Percentiles rank a stretch among this genome's conserved stretches.
Evolutionary conservation across 2,888 invertebrate genomes (phyloP).

Genomic region (Agrilus cyanescens): DNA sequence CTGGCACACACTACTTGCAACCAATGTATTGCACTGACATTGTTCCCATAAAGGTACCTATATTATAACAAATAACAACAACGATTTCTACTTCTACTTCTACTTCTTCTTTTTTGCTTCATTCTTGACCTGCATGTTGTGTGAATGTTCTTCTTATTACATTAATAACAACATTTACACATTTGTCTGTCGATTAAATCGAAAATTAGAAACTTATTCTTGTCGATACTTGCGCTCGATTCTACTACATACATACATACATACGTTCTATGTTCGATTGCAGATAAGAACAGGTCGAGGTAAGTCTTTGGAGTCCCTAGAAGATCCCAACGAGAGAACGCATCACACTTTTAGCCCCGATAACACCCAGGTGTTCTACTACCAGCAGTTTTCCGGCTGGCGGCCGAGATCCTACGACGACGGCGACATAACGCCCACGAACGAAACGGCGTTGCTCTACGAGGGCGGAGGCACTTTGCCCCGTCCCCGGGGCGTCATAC

Average conservation of each 20-base stretch:
- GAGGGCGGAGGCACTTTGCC: conserved; percentile 80
- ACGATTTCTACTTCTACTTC: background rate
- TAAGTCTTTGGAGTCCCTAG: conserved; percentile 74
- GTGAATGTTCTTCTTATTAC: too few relatives aligned
- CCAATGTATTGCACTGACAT: conserved; percentile 39
- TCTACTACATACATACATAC: conserved; percentile 5
- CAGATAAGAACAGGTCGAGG: conserved; percentile 75
- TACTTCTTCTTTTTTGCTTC: conserved; percentile 1
- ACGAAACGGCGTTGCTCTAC: conserved; percentile 47
- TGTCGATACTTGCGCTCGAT: too few relatives aligned
- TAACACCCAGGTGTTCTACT: conserved; percentile 46
- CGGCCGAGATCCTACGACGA: conserved; percentile 67
- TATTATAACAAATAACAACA: conserved; percentile 4
- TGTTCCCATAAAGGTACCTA: conserved; percentile 43
- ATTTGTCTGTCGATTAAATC: background rate
- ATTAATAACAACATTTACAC: background rate
- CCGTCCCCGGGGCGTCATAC: conserved; percentile 67
- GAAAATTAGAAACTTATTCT: too few relatives aligned
- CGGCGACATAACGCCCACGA: conserved; percentile 82
- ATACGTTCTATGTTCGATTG: conserved; percentile 19
- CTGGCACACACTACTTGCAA: conserved; percentile 32
- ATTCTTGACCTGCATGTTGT: background rate
- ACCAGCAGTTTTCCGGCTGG: conserved; percentile 36
- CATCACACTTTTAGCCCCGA: conserved; percentile 49
- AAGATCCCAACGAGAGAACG: conserved; percentile 60